phyloP scores from a whole-genome alignment of 1,140 invertebrate genomes.

The Agraylea sexmaculata region DNA sequence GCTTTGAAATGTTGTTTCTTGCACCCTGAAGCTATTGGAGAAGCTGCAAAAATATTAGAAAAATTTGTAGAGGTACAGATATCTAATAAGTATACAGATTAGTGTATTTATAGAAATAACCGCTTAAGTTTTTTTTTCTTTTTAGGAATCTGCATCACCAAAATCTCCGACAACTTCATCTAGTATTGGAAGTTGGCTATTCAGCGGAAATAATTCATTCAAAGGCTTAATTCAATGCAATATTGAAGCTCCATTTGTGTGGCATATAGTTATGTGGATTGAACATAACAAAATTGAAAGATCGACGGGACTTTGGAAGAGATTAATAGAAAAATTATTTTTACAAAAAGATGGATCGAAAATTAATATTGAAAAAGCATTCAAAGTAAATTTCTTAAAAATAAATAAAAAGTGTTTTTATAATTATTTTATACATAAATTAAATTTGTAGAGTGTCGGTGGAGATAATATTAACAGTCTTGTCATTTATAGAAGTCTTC shows the following conservation, averaged over 20 bases:
- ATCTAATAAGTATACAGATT: background rate
- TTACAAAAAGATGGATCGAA: constrained; percentile 13
- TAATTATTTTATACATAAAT: background rate
- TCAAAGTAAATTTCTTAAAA: constrained; percentile 12
- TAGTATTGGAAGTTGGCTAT: constrained; percentile 16
- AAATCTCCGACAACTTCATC: constrained; percentile 15
- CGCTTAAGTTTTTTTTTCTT: background rate
- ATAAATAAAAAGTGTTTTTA: background rate
- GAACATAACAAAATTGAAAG: constrained; percentile 15
- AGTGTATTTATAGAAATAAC: background rate
- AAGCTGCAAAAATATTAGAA: constrained; percentile 12
- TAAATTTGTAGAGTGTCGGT: constrained; percentile 15
- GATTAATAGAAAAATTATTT: constrained; percentile 11
- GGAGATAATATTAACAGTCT: constrained; percentile 14
- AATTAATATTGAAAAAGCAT: constrained; percentile 18
- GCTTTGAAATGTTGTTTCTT: constrained; percentile 14
- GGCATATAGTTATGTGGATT: constrained; percentile 17
- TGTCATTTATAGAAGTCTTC: constrained; percentile 16
- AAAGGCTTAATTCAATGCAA: constrained; percentile 17
- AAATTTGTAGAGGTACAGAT: constrained; percentile 13
- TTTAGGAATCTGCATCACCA: constrained; percentile 5
- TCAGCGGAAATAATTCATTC: constrained; percentile 10
- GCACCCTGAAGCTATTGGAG: constrained; percentile 14
- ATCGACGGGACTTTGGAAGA: constrained; percentile 15
- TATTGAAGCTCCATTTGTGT: constrained; percentile 19